Conservation (phyloP, 2,888 invertebrate genomes). For the Chironomus tentans region DNA sequence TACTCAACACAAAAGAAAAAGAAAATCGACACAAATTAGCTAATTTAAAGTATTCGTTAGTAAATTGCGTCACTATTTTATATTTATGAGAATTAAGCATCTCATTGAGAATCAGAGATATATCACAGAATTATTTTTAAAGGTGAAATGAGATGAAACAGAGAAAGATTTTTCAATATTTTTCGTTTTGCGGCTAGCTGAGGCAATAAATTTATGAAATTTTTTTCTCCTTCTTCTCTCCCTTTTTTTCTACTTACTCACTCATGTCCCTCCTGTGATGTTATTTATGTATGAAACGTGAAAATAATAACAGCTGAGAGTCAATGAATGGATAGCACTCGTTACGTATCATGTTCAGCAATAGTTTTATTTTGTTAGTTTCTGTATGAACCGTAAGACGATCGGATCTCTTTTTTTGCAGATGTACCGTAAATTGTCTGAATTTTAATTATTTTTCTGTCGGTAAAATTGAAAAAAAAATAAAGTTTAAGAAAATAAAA, state of each 20-base stretch:
- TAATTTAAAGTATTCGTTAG: neutral
- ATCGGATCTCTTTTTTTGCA: neutral
- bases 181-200: neutral
- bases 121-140: too few species aligned
- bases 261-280: neutral
- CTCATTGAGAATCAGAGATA: too few species aligned
- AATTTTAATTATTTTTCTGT: too few species aligned
- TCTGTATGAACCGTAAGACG: neutral
- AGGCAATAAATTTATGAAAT: neutral
- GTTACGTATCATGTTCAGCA: neutral
- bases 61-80: neutral
- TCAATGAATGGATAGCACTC: neutral
- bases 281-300: neutral
- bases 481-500: too few species aligned
- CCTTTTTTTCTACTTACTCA: neutral
- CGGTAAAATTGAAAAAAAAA: too few species aligned
- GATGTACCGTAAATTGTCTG: too few species aligned
- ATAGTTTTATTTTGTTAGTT: neutral
- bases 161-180: neutral
- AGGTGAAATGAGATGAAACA: neutral
- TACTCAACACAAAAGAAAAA: neutral
- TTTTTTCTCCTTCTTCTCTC: neutral
- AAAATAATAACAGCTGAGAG: neutral
- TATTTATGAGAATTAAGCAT: neutral
- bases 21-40: too few species aligned